Conservation (phyloP, 2,113 vertebrate species). For the Microtus oregoni region DNA sequence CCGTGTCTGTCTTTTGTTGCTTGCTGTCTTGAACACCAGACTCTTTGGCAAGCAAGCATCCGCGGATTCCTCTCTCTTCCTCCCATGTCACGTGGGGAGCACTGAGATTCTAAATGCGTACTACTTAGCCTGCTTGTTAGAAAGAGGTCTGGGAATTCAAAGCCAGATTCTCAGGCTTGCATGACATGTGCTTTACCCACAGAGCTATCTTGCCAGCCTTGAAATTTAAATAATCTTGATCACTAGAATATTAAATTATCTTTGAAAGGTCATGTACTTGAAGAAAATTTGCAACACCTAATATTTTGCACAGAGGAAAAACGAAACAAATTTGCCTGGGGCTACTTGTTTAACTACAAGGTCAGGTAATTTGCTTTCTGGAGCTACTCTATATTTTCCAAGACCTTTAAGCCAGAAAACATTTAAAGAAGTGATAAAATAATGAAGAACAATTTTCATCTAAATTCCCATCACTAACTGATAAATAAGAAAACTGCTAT, state of each 20-base stretch:
- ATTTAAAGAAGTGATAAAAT: background rate
- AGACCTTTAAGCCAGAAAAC: background rate
- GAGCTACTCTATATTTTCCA: background rate
- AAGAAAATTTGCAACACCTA: background rate
- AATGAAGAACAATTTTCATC: conserved; percentile 19
- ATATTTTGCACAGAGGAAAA: background rate
- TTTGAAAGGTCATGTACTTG: background rate
- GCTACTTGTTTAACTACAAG: background rate
- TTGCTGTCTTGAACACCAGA: background rate
- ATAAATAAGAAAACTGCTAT: background rate
- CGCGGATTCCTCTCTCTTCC: background rate
- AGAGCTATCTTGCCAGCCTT: background rate
- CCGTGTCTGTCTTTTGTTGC: no score
- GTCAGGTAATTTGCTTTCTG: background rate
- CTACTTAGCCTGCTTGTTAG: background rate
- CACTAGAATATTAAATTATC: background rate
- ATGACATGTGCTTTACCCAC: background rate
- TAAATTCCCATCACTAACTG: background rate
- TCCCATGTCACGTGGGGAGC: no score
- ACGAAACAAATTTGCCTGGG: background rate
- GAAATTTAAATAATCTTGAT: background rate
- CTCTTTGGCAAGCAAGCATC: background rate
- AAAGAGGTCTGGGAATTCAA: background rate
- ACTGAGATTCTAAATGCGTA: background rate
- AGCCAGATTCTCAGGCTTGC: no score